phyloP scores from a whole-genome alignment of 2,888 invertebrate species.

The Tromatobia lineatoria region DNA sequence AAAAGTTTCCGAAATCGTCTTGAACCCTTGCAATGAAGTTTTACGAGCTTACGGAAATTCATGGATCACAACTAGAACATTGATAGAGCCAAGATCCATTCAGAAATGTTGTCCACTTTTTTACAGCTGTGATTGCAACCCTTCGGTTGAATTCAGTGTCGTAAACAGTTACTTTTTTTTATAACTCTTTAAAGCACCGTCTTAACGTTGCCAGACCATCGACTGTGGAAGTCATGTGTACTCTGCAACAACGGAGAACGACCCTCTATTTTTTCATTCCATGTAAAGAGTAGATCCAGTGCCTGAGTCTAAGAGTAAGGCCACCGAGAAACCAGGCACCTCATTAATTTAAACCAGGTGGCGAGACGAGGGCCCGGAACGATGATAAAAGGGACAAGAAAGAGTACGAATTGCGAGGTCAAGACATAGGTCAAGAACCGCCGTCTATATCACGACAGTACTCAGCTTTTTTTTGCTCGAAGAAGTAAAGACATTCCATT shows the following conservation, averaged over 20 bases:
- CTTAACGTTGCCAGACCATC: conserved; percentile 46
- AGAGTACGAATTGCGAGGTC: conserved; percentile 39
- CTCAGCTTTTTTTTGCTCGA: not conserved
- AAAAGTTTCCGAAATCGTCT: not conserved
- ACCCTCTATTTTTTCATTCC: conserved; percentile 15
- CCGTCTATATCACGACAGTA: not conserved
- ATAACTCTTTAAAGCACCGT: conserved; percentile 17
- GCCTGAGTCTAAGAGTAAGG: conserved; percentile 1
- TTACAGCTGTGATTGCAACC: not conserved
- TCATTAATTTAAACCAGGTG: conserved; percentile 71
- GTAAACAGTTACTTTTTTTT: conserved; percentile 2
- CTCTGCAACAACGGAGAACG: conserved; percentile 46
- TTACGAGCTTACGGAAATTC: not conserved
- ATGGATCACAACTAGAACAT: not conserved
- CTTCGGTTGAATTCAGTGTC: not conserved
- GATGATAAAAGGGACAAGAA: conserved; percentile 55
- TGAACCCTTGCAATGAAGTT: not conserved
- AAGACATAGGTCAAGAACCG: conserved; percentile 29
- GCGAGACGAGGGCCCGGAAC: conserved; percentile 59
- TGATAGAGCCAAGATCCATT: not conserved
- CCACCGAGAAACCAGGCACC: conserved; percentile 47
- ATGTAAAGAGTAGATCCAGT: not conserved
- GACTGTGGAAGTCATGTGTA: conserved; percentile 45
- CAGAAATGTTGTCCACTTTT: not conserved
- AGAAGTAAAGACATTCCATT: too few species aligned